Evolutionary conservation across 2,797 vertebrate species (phyloP).

Genomic region (Caiman crocodilus): DNA sequence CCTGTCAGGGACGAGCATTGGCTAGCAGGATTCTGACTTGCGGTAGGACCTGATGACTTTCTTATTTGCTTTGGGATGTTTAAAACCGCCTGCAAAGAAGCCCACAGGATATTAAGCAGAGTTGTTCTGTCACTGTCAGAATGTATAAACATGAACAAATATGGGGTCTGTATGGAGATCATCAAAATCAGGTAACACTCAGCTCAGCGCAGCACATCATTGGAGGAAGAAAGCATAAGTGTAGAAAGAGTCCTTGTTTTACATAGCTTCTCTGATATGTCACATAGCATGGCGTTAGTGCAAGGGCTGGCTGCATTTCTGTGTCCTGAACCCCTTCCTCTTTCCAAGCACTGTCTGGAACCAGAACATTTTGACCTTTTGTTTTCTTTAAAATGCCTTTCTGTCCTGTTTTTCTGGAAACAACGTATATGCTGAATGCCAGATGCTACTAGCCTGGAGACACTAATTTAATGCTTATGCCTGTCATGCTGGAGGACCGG

Average conservation of each 20-base stretch:
- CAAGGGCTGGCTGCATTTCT: background rate
- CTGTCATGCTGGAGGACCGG: background rate
- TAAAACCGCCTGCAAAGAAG: conserved; percentile 23
- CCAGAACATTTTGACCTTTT: conserved; percentile 19
- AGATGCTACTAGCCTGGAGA: background rate
- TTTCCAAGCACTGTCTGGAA: background rate
- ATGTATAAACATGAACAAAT: conserved; percentile 73
- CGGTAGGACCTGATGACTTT: background rate
- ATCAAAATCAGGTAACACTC: conserved; percentile 70
- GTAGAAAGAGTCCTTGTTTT: conserved; percentile 39
- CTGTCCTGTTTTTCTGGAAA: background rate
- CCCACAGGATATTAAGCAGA: conserved; percentile 65
- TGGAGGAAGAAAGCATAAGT: background rate
- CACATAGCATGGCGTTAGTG: background rate
- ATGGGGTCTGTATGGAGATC: conserved; percentile 47
- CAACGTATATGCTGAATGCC: background rate
- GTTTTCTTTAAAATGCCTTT: conserved; percentile 5
- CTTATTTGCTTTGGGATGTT: background rate
- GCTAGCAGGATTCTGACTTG: fast-evolving
- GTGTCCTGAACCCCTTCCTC: background rate
- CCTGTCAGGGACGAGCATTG: background rate
- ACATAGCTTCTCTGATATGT: conserved; percentile 25
- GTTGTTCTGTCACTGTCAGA: conserved; percentile 50
- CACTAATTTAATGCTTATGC: background rate
- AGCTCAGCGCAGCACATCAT: background rate